Evolutionary conservation across 2,113 vertebrate genomes (phyloP).

Genomic region (Megaleporinus macrocephalus): DNA sequence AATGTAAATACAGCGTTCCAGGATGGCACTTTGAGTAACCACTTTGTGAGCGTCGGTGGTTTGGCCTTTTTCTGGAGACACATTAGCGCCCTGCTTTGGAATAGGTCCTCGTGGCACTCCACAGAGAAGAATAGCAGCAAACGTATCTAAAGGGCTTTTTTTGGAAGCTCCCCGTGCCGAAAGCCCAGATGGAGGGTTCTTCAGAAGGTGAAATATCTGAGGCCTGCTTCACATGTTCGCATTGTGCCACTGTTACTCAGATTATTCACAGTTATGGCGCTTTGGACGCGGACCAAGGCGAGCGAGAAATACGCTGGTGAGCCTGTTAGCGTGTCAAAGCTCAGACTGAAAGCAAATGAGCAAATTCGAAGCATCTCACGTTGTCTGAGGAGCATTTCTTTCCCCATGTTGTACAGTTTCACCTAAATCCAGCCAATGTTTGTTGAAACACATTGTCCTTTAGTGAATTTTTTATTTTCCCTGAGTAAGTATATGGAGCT

Average conservation of each 20-base stretch:
- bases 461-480: neutral
- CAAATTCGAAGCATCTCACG: neutral
- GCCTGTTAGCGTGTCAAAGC: constrained; percentile 6
- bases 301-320: constrained; percentile 25
- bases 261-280: constrained; percentile 56
- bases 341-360: constrained; percentile 24
- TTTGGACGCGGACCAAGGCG: constrained; percentile 37
- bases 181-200: constrained; percentile 27
- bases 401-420: constrained; percentile 8
- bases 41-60: neutral
- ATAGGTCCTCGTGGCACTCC: neutral
- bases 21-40: neutral
- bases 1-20: neutral
- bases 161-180: neutral
- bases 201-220: constrained; percentile 43
- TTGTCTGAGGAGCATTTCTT: constrained; percentile 3
- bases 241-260: constrained; percentile 60
- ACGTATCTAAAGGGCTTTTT: constrained; percentile 11
- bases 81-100: neutral
- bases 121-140: constrained; percentile 14
- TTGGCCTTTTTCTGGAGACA: neutral
- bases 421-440: neutral
- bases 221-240: constrained; percentile 49
- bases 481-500: neutral
- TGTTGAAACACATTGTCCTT: neutral